Evolutionary conservation across 1,140 invertebrate species (phyloP).

Genomic region (Daktulosphaira vitifoliae): DNA sequence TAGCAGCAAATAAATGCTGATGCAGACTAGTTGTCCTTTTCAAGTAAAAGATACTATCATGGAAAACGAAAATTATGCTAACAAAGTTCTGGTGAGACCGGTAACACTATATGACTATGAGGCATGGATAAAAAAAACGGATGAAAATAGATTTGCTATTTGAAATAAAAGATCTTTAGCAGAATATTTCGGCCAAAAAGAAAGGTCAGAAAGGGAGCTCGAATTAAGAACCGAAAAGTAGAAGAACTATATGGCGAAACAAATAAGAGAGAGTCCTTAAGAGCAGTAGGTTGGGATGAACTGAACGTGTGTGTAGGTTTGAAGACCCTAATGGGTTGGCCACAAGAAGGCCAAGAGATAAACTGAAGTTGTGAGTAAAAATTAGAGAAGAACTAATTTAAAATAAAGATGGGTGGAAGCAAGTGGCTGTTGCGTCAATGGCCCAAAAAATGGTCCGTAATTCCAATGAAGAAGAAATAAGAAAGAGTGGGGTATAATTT

Average conservation of each 20-base stretch:
- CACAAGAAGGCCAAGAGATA: background rate
- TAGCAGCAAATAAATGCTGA: background rate
- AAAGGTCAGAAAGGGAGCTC: background rate
- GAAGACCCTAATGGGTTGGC: background rate
- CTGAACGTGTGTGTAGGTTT: background rate
- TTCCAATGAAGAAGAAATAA: background rate
- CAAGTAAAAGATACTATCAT: background rate
- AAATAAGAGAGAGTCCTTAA: background rate
- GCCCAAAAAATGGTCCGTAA: background rate
- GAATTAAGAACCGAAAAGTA: background rate
- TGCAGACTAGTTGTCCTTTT: background rate
- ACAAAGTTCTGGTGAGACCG: conserved; percentile 2
- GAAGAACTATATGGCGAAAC: background rate
- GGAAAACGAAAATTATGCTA: background rate
- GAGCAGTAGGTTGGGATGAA: background rate
- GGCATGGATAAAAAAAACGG: background rate
- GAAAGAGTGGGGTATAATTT: background rate
- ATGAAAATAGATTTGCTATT: background rate
- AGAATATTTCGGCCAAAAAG: conserved; percentile 1
- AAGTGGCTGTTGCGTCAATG: background rate
- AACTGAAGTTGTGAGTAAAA: background rate
- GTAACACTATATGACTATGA: background rate
- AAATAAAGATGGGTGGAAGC: background rate
- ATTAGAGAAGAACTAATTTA: background rate
- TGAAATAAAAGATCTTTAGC: background rate